Evolutionary conservation across 2,888 invertebrate species (phyloP).

Genomic region (Salticus scenicus): DNA sequence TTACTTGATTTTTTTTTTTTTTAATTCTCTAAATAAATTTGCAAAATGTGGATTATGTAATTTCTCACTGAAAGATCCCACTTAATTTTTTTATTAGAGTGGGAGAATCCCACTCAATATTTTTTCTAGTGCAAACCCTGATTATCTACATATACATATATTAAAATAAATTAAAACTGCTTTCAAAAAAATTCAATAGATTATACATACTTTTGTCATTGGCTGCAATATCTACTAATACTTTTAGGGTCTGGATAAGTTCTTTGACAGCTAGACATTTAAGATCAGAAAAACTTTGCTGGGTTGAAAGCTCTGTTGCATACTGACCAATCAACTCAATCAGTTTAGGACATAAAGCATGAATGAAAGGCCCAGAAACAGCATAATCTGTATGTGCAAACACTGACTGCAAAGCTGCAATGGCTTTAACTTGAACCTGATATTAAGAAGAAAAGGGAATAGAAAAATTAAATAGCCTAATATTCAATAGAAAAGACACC

Average conservation of each 20-base stretch:
- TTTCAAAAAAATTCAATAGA: too few species aligned
- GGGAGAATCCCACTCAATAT: too few species aligned
- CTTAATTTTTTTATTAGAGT: too few species aligned
- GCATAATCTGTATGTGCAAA: slow-evolving; percentile 83
- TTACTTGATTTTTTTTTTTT: too few species aligned
- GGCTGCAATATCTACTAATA: slow-evolving; percentile 84
- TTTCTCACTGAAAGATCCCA: too few species aligned
- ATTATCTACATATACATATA: too few species aligned
- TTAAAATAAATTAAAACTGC: too few species aligned
- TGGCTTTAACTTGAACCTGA: slow-evolving; percentile 85
- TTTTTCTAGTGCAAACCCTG: too few species aligned
- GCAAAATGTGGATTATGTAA: too few species aligned
- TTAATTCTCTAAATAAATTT: too few species aligned
- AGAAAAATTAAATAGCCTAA: too few species aligned
- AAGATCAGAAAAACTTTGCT: slow-evolving; percentile 80
- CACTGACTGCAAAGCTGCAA: slow-evolving; percentile 86
- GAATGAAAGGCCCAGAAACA: slow-evolving; percentile 87
- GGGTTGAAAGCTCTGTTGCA: slow-evolving; percentile 81
- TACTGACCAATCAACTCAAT: slow-evolving; percentile 81
- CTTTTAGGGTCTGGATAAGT: slow-evolving; percentile 84
- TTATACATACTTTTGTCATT: slow-evolving; percentile 86
- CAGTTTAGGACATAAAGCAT: slow-evolving; percentile 85
- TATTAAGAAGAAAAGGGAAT: too few species aligned
- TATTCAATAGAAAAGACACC: background rate
- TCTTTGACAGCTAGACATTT: slow-evolving; percentile 84